phyloP scores from a whole-genome alignment of 1,140 invertebrate species.

The Zaprionus taronus region DNA sequence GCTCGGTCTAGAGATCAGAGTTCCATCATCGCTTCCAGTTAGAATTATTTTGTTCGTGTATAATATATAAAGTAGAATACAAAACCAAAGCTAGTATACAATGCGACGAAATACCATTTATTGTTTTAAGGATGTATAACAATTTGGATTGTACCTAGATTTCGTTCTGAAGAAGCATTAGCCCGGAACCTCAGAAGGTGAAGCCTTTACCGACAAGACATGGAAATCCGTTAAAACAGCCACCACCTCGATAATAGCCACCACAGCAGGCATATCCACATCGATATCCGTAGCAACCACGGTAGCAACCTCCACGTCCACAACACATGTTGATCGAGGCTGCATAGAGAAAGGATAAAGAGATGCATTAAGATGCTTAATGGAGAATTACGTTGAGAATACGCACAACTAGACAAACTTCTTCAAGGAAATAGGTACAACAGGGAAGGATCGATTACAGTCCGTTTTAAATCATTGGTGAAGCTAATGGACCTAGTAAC shows the following conservation, averaged over 20 bases:
- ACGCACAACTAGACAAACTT: neutral
- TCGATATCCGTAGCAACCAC: neutral
- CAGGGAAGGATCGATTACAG: neutral
- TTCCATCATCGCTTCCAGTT: too few relatives aligned
- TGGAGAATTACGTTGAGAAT: neutral
- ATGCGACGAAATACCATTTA: neutral
- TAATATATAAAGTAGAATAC: too few relatives aligned
- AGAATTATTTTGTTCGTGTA: too few relatives aligned
- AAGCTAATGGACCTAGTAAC: neutral
- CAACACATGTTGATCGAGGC: conserved; percentile 8
- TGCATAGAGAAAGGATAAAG: neutral
- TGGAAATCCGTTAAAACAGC: neutral
- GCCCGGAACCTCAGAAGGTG: neutral
- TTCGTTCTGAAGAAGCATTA: conserved; percentile 11
- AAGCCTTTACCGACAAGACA: neutral
- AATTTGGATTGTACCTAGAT: conserved; percentile 4
- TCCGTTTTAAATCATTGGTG: neutral
- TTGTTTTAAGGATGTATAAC: neutral
- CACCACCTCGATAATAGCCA: neutral
- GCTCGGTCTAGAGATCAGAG: too few relatives aligned
- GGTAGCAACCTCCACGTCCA: neutral
- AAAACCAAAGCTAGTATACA: neutral
- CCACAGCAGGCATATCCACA: neutral
- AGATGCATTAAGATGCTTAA: neutral
- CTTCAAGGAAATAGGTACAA: conserved; percentile 18